These are phyloP conservation scores for Protobothrops flavoviridis DNA, from an alignment of 2,113 vertebrate genomes.

Conservation along the genomic window DNA sequence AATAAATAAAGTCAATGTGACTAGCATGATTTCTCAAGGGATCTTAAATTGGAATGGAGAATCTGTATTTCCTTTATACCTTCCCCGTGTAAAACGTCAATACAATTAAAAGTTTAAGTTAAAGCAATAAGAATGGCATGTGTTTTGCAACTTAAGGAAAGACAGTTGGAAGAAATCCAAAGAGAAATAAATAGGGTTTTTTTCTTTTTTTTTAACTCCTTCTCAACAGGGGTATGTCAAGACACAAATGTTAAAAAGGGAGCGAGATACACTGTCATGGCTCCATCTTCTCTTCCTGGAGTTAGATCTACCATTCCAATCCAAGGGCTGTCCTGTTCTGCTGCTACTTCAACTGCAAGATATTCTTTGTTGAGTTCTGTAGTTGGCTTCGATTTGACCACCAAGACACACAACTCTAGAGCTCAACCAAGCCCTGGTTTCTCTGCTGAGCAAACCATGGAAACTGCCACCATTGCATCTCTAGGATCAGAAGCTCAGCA, in stretches of 20 bases:
- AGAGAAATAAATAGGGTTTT: neutral
- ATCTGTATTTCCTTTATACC: neutral
- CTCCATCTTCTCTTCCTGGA: neutral
- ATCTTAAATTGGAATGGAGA: neutral
- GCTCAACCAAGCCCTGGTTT: neutral
- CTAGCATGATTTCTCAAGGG: neutral
- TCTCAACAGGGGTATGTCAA: neutral
- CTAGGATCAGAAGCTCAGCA: neutral
- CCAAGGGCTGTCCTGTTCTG: neutral
- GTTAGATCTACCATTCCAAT: neutral
- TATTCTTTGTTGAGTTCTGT: neutral
- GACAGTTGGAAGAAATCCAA: slow-evolving; percentile 5
- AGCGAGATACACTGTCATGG: slow-evolving; percentile 12
- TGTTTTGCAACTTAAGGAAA: neutral
- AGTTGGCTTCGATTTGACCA: neutral
- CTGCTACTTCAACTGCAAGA: neutral
- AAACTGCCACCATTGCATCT: neutral
- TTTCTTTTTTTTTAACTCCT: neutral
- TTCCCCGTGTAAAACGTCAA: neutral
- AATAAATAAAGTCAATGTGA: neutral
- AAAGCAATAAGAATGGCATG: neutral
- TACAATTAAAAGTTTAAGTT: neutral
- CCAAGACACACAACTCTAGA: neutral
- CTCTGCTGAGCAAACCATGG: neutral
- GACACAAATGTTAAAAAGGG: neutral